phyloP scores from a whole-genome alignment of 2,113 vertebrate genomes.

The Proteles cristata region DNA sequence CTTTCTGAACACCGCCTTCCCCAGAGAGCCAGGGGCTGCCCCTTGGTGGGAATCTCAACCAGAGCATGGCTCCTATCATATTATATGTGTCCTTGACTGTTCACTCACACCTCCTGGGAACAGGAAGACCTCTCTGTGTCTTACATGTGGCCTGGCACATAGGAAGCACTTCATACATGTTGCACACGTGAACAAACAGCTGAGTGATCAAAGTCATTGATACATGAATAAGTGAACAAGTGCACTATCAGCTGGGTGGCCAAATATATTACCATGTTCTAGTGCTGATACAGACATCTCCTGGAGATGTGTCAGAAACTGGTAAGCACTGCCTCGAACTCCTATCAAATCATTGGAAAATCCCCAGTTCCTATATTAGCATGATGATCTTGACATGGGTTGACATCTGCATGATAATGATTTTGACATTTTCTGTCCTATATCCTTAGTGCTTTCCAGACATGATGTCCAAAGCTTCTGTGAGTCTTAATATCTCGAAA shows the following conservation, averaged over 20 bases:
- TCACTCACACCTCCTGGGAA: background rate
- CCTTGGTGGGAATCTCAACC: background rate
- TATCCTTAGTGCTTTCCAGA: background rate
- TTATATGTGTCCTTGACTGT: too few species aligned
- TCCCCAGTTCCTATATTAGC: background rate
- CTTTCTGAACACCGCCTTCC: background rate
- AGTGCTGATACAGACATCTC: background rate
- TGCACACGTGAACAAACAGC: background rate
- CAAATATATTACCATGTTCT: background rate
- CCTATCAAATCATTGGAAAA: background rate
- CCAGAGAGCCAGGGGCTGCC: background rate
- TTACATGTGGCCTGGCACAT: background rate
- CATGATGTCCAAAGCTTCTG: background rate
- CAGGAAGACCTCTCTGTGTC: background rate
- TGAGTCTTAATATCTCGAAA: background rate
- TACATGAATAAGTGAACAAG: background rate
- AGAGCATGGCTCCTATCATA: background rate
- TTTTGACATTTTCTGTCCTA: slow-evolving; percentile 55
- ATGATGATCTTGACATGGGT: background rate
- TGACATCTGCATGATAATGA: slow-evolving; percentile 46
- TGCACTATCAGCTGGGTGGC: background rate
- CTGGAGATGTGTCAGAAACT: background rate
- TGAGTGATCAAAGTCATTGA: background rate
- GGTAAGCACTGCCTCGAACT: background rate
- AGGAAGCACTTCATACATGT: background rate